These are phyloP conservation scores for Aulostomus chinensis DNA, from an alignment of 2,797 vertebrate species.

Conservation along the genomic window DNA sequence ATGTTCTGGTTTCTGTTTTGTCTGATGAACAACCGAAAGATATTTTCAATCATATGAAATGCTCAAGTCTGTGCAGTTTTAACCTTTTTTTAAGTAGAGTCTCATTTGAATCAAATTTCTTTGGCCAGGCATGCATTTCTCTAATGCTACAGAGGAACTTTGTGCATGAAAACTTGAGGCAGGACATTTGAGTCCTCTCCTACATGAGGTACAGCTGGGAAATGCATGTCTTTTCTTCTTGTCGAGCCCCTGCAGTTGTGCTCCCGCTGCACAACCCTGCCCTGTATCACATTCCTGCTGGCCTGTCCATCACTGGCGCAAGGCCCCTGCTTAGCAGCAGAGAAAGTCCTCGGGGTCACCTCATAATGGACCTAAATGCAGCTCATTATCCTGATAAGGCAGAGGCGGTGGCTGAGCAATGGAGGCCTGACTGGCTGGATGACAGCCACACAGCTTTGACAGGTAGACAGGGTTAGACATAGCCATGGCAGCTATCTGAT, in stretches of 20 bases:
- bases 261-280: slow-evolving; percentile 24
- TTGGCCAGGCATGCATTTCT: no score
- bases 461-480: slow-evolving; percentile 67
- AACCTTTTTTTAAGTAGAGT: no score
- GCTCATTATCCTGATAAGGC: slow-evolving; percentile 81
- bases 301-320: slow-evolving; percentile 75
- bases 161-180: no score
- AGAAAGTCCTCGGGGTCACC: slow-evolving; percentile 76
- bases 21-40: no score
- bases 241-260: slow-evolving; percentile 24
- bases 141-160: no score
- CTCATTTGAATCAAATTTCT: no score
- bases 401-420: slow-evolving; percentile 60
- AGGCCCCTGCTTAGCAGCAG: slow-evolving; percentile 68
- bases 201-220: no score
- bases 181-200: no score
- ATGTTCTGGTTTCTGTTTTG: no score
- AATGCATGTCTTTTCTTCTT: no score
- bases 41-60: no score
- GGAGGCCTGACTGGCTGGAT: slow-evolving; percentile 71
- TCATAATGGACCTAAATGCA: slow-evolving; percentile 79
- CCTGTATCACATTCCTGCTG: slow-evolving; percentile 64
- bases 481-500: slow-evolving; percentile 73
- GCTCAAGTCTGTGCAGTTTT: no score
- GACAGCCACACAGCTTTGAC: slow-evolving; percentile 69